phyloP scores from a whole-genome alignment of 2,888 invertebrate species.

The Andrena marginata region DNA sequence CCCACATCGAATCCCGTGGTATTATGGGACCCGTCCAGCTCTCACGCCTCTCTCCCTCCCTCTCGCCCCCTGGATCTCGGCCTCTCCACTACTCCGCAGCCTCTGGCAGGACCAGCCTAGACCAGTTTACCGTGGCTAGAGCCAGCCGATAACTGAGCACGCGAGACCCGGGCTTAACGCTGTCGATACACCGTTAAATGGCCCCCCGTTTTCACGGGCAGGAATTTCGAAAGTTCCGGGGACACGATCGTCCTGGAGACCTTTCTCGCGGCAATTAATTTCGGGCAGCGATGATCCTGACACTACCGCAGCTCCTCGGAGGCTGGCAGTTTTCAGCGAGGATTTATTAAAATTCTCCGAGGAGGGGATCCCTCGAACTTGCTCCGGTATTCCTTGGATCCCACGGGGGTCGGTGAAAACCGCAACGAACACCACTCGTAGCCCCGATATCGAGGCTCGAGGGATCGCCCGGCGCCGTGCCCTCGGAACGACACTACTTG shows the following conservation, averaged over 20 bases:
- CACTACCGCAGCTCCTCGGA: no score
- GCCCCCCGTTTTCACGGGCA: constrained; percentile 23
- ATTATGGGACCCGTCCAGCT: constrained; percentile 75
- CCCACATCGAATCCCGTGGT: constrained; percentile 76
- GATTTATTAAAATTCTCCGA: constrained; percentile 2
- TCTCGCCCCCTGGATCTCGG: constrained; percentile 24
- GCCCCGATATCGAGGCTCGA: constrained; percentile 13
- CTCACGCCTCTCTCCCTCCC: constrained; percentile 72
- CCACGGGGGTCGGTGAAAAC: not conserved
- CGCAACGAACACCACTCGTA: not conserved
- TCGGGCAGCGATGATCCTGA: constrained; percentile 13
- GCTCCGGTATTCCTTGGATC: not conserved
- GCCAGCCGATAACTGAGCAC: constrained; percentile 68
- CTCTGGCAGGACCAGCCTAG: constrained; percentile 50
- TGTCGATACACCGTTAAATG: constrained; percentile 65
- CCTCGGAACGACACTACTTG: constrained; percentile 4
- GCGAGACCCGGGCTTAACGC: constrained; percentile 65
- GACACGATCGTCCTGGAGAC: constrained; percentile 12
- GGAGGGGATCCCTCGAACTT: not conserved
- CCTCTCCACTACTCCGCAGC: constrained; percentile 1
- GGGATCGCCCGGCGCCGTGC: not conserved
- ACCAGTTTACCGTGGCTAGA: constrained; percentile 61
- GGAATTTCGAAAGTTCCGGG: constrained; percentile 61
- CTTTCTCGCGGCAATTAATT: constrained; percentile 63
- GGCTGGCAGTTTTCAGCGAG: no score